Conservation (phyloP, 2,797 vertebrate genomes). For the Rhynchonycteris naso region DNA sequence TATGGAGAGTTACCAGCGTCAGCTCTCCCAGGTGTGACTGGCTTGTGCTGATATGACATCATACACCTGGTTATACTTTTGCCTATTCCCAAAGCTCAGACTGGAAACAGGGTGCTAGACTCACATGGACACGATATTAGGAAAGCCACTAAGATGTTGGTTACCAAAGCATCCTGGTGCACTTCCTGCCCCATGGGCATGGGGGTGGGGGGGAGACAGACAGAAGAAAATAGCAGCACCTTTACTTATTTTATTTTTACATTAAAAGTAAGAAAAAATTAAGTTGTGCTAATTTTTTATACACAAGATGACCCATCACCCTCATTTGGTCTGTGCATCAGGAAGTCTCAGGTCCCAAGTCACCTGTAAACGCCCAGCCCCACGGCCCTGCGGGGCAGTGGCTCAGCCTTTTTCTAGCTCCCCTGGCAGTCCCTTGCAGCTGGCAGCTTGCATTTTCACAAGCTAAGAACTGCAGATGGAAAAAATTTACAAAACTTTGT, state of each 20-base stretch:
- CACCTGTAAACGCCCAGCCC: neutral
- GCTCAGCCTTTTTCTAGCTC: neutral
- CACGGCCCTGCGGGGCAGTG: neutral
- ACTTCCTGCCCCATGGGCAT: neutral
- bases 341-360: neutral
- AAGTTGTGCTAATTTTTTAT: neutral
- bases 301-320: neutral
- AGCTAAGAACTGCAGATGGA: neutral
- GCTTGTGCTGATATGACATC: neutral
- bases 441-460: neutral
- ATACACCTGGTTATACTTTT: neutral
- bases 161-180: neutral
- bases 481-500: neutral
- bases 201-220: neutral
- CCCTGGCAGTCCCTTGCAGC: too few species aligned
- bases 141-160: neutral
- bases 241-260: neutral
- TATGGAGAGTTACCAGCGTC: neutral
- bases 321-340: neutral
- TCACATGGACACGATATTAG: rapidly evolving
- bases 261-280: neutral
- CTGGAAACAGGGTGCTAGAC: neutral
- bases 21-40: neutral
- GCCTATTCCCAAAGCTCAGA: neutral
- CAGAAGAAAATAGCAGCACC: neutral